Conservation (phyloP, 2,113 vertebrate species). For the Oophaga pumilio region DNA sequence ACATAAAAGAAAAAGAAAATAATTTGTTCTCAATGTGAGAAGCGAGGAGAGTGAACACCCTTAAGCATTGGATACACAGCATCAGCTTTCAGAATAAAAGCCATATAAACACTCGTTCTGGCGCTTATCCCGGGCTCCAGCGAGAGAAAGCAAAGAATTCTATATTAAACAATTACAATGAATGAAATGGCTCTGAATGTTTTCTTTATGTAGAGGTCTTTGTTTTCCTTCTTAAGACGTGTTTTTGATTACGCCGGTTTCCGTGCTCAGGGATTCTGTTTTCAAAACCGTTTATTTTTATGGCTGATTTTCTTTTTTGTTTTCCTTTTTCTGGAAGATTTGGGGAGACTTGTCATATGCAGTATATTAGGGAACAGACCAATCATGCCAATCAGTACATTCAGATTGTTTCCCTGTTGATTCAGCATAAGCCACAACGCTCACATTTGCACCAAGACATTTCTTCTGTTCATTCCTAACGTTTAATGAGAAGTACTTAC, state of each 20-base stretch:
- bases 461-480: background rate
- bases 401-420: background rate
- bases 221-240: slow-evolving; percentile 49
- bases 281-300: slow-evolving; percentile 53
- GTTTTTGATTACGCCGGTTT: slow-evolving; percentile 54
- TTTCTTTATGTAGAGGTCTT: slow-evolving; percentile 52
- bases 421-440: background rate
- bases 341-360: slow-evolving; percentile 18
- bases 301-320: slow-evolving; percentile 21
- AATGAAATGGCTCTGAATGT: slow-evolving; percentile 55
- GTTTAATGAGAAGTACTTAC: background rate
- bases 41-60: slow-evolving; percentile 47
- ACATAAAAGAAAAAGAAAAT: slow-evolving; percentile 49
- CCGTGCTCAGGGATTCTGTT: slow-evolving; percentile 35
- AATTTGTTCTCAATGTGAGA: slow-evolving; percentile 55
- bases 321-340: slow-evolving; percentile 22
- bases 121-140: slow-evolving; percentile 50
- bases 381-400: background rate
- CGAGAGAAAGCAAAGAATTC: slow-evolving; percentile 38
- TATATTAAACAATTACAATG: slow-evolving; percentile 58
- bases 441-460: background rate
- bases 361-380: background rate
- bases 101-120: slow-evolving; percentile 53
- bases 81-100: slow-evolving; percentile 55
- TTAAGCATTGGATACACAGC: slow-evolving; percentile 45